These are phyloP conservation scores for Clarias magur DNA, from an alignment of 2,113 vertebrate genomes.

Conservation along the genomic window DNA sequence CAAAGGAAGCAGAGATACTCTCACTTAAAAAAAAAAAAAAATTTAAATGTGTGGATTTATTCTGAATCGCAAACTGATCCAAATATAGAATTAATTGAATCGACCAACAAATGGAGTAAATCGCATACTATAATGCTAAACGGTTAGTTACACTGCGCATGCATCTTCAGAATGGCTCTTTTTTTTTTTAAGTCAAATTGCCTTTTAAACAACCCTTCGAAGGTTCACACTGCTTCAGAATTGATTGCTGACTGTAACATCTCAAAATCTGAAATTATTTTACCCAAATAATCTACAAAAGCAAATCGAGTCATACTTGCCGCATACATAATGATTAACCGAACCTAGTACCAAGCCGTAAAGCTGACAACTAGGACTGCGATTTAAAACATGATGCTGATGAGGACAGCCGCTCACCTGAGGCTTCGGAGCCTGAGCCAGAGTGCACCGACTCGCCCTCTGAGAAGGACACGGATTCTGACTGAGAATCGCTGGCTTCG, in stretches of 20 bases:
- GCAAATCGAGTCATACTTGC: background rate
- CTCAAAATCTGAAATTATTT: background rate
- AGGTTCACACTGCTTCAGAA: background rate
- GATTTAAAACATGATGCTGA: background rate
- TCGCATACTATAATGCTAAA: background rate
- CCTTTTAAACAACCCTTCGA: background rate
- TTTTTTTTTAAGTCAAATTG: background rate
- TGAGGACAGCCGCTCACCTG: constrained; percentile 75
- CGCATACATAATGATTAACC: background rate
- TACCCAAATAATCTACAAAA: background rate
- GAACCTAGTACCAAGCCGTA: background rate
- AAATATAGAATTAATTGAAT: too few relatives aligned
- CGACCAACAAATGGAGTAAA: too few relatives aligned
- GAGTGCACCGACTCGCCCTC: constrained; percentile 88
- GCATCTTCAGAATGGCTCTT: background rate
- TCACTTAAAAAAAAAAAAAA: too few relatives aligned
- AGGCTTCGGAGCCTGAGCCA: constrained; percentile 87
- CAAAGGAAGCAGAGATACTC: too few relatives aligned
- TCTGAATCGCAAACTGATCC: too few relatives aligned
- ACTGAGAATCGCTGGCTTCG: constrained; percentile 94
- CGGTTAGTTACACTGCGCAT: background rate
- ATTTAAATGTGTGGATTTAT: too few relatives aligned
- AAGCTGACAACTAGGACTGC: background rate
- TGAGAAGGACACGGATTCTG: constrained; percentile 91
- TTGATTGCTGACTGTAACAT: background rate